Conservation (phyloP, 2,888 invertebrate species). For the Zygogramma bicolorata region DNA sequence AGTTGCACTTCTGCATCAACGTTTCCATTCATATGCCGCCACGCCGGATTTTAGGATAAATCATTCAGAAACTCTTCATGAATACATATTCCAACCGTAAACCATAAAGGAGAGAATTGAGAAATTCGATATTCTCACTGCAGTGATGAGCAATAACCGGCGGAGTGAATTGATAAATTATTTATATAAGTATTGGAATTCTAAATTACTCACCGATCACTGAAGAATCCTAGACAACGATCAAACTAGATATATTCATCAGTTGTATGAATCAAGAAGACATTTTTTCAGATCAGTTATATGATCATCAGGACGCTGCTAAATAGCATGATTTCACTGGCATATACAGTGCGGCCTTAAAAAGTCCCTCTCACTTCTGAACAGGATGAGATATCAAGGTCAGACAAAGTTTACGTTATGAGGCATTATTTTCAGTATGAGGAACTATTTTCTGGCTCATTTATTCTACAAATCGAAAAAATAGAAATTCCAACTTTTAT, state of each 20-base stretch:
- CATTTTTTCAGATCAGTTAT: too few species aligned
- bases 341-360: too few species aligned
- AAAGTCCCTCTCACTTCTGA: too few species aligned
- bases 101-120: neutral
- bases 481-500: too few species aligned
- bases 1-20: neutral
- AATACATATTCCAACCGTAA: neutral
- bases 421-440: too few species aligned
- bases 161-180: slow-evolving; percentile 17
- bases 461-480: too few species aligned
- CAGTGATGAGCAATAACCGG: neutral
- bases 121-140: slow-evolving; percentile 11
- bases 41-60: neutral
- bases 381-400: too few species aligned
- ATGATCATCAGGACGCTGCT: too few species aligned
- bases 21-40: neutral
- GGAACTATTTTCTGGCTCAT: too few species aligned
- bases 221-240: neutral
- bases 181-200: slow-evolving; percentile 31
- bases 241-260: neutral
- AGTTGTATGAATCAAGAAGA: neutral
- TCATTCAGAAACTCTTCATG: neutral
- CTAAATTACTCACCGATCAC: slow-evolving; percentile 10
- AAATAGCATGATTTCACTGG: too few species aligned
- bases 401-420: too few species aligned